Base-by-base conservation (phyloP, 2,888 invertebrate species). In the Hecatera dysodea region DNA sequence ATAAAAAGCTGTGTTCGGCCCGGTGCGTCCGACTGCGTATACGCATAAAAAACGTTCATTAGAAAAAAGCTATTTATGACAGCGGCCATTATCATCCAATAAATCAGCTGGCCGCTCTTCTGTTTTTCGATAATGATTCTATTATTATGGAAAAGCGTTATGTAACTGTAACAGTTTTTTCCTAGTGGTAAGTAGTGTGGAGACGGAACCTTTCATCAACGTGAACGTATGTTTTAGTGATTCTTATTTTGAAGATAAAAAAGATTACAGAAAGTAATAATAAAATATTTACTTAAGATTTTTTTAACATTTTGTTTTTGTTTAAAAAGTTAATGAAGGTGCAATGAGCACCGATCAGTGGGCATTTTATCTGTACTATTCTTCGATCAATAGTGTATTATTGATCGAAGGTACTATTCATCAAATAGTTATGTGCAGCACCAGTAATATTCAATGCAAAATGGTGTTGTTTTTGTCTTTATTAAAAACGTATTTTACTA, bases 71-170 rank as follows among this genome's bases (percentile, higher is more conserved):
- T 95, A 95, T 96, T 95, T 96, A 95, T 95, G 95, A 96, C 96
- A 95, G 95, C 91, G 93, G 86, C 95, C 92, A 96, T 96, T 96
- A 95, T 95, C 95, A 93, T 95, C 94, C 90, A 95, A 96, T 96
- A 96, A 96, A 96, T 96, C 96, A 96, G 96, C 96, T 95, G 96
- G 93, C 95, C 95, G 93, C 95, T 96, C 95, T 96, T 95, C 96
- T 96, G 96, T 95, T 96, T 90, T 95, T 95, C 95, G 93, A 95
- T 95, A 95, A 96, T 96, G 95, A 96, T 96, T 96, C 96, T 95
- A 96, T 96, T 96, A 95, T 96, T 95, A 96, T 94, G 95, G 96
- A 94, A 95, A 96, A 95, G 94, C 95, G 95, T 95, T 95, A 94
- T 94, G 94, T 95, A 95, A 95, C 96, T 95, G 96, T 95, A 94